Percentiles rank a stretch among this genome's conserved stretches.
These are phyloP conservation scores for Drymodes brunneopygia DNA, from an alignment of 2,113 vertebrate species.

Conservation along the genomic window DNA sequence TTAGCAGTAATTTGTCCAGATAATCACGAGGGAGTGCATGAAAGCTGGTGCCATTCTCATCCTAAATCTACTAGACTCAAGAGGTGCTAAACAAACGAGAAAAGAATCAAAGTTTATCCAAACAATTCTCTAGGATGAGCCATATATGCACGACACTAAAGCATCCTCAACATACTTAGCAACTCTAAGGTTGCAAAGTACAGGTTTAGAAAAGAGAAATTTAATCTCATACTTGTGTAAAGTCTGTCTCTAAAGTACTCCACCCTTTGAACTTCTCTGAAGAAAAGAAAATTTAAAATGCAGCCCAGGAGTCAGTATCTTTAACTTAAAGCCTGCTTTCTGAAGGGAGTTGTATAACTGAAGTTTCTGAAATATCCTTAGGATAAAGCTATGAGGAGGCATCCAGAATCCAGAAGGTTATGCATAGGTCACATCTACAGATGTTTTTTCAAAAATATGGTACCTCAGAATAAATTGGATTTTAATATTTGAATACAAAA, in stretches of 20 bases:
- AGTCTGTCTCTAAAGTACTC: background rate
- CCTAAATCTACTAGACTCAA: background rate
- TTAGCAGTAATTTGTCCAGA: background rate
- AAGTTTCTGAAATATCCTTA: slow-evolving; percentile 20
- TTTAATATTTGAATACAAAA: background rate
- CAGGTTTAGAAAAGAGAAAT: background rate
- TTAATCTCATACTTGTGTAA: background rate
- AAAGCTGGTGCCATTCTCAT: background rate
- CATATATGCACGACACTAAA: background rate
- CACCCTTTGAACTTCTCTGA: slow-evolving; percentile 6
- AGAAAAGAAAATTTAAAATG: slow-evolving; percentile 12
- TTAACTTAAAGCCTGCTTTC: slow-evolving; percentile 2
- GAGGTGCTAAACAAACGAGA: background rate
- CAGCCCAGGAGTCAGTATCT: background rate
- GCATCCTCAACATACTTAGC: background rate
- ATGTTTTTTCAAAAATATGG: background rate
- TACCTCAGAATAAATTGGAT: background rate
- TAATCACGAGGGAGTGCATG: background rate
- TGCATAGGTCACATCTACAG: background rate
- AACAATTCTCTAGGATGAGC: background rate
- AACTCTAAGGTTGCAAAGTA: background rate
- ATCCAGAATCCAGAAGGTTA: background rate
- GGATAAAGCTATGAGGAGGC: background rate
- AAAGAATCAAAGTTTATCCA: background rate
- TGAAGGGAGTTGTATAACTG: background rate